Percentiles rank a stretch among this genome's conserved stretches.
Evolutionary conservation across 2,797 vertebrate genomes (phyloP).

Genomic region (Mus minutoides): DNA sequence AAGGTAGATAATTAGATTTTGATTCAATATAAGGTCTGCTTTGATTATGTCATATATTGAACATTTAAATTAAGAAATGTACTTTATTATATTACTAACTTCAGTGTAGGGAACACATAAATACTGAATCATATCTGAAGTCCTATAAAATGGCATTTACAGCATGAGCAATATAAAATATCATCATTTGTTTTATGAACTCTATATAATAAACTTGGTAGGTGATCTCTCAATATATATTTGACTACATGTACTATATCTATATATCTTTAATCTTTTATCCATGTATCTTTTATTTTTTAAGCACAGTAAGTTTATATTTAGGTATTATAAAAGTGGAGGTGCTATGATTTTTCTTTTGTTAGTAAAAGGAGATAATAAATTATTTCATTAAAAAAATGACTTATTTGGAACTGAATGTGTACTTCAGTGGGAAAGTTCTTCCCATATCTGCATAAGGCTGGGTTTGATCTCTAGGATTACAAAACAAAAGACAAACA

Average conservation of each 20-base stretch:
- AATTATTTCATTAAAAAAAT: slow-evolving; percentile 17
- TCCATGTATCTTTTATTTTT: background rate
- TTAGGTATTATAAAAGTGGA: background rate
- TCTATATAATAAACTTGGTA: background rate
- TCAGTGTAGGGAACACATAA: slow-evolving; percentile 18
- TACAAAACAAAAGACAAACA: background rate
- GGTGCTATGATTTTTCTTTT: background rate
- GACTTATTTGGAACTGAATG: background rate
- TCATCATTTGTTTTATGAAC: background rate
- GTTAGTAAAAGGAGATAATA: slow-evolving; percentile 23
- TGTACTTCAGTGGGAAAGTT: background rate
- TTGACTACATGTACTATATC: background rate
- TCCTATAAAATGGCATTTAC: background rate
- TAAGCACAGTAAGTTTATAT: background rate
- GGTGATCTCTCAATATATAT: background rate
- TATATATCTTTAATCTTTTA: background rate
- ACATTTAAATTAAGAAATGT: background rate
- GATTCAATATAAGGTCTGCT: slow-evolving; percentile 6
- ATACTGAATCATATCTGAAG: slow-evolving; percentile 1
- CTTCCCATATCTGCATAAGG: background rate
- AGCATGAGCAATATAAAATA: background rate
- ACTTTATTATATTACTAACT: slow-evolving; percentile 21
- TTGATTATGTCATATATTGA: background rate
- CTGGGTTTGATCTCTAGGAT: background rate
- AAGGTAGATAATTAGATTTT: slow-evolving; percentile 47